Conservation (phyloP, 2,888 invertebrate species). For the Crocallis elinguaria region DNA sequence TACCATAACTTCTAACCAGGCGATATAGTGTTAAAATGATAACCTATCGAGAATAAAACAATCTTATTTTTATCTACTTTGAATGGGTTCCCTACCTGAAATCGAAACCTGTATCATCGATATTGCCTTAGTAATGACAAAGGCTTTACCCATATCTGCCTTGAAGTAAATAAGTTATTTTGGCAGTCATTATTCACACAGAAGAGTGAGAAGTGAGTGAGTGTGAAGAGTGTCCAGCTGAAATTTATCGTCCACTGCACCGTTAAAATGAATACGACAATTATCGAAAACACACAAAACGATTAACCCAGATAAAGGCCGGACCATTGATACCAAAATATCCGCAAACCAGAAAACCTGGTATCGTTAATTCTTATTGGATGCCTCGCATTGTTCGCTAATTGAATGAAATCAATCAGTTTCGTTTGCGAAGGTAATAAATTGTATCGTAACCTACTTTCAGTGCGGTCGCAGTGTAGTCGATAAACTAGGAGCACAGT, state of each 20-base stretch:
- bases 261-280: conserved; percentile 55
- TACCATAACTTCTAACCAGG: no score
- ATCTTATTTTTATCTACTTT: no score
- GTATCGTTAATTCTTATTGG: conserved; percentile 60
- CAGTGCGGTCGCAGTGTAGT: conserved; percentile 5
- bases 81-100: no score
- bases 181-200: background rate
- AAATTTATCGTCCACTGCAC: conserved; percentile 27
- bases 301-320: conserved; percentile 60
- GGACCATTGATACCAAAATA: conserved; percentile 48
- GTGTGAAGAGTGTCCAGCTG: background rate
- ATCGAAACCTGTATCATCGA: no score
- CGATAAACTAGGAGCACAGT: conserved; percentile 11
- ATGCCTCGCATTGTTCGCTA: conserved; percentile 54
- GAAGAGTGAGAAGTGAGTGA: no score
- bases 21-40: no score
- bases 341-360: conserved; percentile 52
- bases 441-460: conserved; percentile 29
- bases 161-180: no score
- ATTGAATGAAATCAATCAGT: conserved; percentile 57
- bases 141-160: no score
- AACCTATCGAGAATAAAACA: no score
- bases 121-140: no score
- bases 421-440: conserved; percentile 34
- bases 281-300: conserved; percentile 59